phyloP scores from a whole-genome alignment of 2,888 invertebrate species.

The Eurytoma adleriae region DNA sequence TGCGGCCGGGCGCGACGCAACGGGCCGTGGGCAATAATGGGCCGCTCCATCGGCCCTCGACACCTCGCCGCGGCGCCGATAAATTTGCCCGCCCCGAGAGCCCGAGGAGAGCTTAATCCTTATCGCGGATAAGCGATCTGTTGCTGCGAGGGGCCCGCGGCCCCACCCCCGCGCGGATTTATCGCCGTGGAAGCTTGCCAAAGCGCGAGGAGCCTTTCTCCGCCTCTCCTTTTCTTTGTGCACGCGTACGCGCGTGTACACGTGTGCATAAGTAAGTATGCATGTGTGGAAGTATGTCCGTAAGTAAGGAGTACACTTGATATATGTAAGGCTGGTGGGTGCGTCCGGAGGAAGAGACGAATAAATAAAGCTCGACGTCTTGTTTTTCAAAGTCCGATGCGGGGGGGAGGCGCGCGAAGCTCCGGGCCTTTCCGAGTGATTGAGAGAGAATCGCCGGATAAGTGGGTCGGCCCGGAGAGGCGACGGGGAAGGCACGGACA shows the following conservation, averaged over 20 bases:
- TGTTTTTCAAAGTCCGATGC: too few species aligned
- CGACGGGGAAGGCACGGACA: too few species aligned
- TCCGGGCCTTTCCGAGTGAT: too few species aligned
- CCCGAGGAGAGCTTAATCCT: constrained; percentile 52
- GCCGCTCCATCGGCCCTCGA: constrained; percentile 13
- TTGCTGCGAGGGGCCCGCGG: constrained; percentile 32
- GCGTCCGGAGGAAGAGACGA: too few species aligned
- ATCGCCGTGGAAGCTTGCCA: constrained; percentile 56
- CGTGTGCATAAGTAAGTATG: not conserved
- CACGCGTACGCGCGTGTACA: not conserved
- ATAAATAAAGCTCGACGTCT: too few species aligned
- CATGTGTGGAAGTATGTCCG: too few species aligned
- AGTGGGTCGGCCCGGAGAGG: too few species aligned
- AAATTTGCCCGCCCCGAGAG: constrained; percentile 36
- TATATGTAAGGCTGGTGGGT: too few species aligned
- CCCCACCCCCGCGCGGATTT: constrained; percentile 40
- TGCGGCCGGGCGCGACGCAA: not conserved
- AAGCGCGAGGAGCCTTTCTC: not conserved
- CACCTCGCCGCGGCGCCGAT: constrained; percentile 4
- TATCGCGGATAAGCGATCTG: constrained; percentile 56
- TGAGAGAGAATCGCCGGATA: too few species aligned
- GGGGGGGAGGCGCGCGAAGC: too few species aligned
- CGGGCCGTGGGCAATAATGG: constrained; percentile 42
- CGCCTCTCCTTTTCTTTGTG: not conserved
- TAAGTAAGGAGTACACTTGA: too few species aligned